Percentiles rank a stretch among this genome's conserved stretches.
Conservation (phyloP, 2,113 vertebrate genomes). For the Calonectris borealis region DNA sequence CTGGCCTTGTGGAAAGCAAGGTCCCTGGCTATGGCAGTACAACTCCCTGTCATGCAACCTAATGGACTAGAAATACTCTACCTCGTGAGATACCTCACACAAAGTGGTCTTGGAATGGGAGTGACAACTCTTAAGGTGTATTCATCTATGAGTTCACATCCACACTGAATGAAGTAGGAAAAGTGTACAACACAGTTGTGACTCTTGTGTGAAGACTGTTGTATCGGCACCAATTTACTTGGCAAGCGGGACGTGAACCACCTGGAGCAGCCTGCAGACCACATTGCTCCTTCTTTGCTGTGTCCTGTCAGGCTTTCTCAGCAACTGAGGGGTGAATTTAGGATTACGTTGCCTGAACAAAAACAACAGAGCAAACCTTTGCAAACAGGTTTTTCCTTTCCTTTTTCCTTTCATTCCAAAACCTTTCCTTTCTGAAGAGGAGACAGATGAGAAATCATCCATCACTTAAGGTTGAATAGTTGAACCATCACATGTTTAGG, state of each 20-base stretch:
- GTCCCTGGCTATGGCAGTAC: neutral
- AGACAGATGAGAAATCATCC: neutral
- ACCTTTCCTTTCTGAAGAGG: neutral
- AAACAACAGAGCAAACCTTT: neutral
- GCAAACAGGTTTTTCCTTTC: neutral
- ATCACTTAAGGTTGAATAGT: neutral
- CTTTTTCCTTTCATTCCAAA: no score
- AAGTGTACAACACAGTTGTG: neutral
- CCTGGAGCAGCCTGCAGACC: neutral
- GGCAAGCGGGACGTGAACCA: neutral
- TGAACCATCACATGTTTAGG: neutral
- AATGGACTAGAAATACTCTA: neutral
- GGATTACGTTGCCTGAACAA: neutral
- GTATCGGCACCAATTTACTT: neutral
- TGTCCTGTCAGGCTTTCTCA: neutral
- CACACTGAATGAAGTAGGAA: neutral
- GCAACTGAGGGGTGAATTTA: neutral
- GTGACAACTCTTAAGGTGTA: neutral
- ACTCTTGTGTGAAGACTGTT: neutral
- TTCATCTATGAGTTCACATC: neutral
- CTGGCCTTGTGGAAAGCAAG: neutral
- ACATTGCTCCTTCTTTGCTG: neutral
- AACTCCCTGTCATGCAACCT: neutral
- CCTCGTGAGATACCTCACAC: neutral
- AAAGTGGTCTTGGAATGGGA: neutral